A percentile compares a stretch with the other conserved stretches of the same genome.
Evolutionary conservation across 2,113 vertebrate genomes (phyloP).

Genomic region (Pionites leucogaster): DNA sequence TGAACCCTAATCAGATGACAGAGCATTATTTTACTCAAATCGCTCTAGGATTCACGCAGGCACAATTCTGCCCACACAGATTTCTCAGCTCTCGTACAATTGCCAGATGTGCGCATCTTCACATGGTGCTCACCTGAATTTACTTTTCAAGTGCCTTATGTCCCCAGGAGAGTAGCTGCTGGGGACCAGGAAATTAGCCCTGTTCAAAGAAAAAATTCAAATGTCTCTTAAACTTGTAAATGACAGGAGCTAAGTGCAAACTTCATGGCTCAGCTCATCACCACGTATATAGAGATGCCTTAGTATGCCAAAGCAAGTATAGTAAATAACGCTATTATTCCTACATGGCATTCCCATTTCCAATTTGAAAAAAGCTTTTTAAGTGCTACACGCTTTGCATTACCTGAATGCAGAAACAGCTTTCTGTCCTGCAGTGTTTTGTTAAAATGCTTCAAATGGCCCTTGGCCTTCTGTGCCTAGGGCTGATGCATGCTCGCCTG

Average conservation of each 20-base stretch:
- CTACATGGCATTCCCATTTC: neutral
- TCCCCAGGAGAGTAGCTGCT: neutral
- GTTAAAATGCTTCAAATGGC: neutral
- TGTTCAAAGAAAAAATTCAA: neutral
- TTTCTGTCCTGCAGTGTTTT: neutral
- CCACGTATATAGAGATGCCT: neutral
- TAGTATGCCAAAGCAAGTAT: neutral
- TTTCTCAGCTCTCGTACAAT: neutral
- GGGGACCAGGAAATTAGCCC: neutral
- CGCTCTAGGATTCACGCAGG: neutral
- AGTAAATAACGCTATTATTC: neutral
- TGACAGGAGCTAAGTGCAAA: neutral
- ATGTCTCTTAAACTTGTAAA: neutral
- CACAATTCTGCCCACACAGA: neutral
- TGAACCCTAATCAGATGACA: neutral
- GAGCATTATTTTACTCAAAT: neutral
- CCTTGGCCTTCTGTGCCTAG: neutral
- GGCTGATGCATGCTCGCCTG: rapidly evolving
- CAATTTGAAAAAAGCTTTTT: neutral
- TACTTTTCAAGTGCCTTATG: neutral
- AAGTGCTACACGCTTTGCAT: neutral
- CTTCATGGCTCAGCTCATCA: neutral
- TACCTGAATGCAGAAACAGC: neutral
- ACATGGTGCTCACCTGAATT: neutral
- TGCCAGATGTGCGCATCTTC: neutral